A percentile compares a stretch with the other conserved stretches of the same genome.
Evolutionary conservation across 2,797 vertebrate genomes (phyloP).

Genomic region (Phoxinus dragarum): DNA sequence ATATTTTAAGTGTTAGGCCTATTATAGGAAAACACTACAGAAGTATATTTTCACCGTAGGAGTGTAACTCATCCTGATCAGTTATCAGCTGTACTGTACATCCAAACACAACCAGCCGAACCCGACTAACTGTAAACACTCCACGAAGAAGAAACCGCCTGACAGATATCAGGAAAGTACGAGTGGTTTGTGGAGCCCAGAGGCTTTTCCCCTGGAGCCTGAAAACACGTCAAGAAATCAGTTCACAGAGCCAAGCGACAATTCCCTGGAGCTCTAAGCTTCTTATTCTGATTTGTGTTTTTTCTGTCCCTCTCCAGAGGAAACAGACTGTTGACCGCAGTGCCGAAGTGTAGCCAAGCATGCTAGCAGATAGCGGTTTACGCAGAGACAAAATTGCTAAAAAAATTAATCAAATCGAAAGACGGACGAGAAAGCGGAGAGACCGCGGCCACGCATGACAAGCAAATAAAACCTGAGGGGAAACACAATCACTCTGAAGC

Average conservation of each 20-base stretch:
- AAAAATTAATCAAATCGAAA: slow-evolving; percentile 68
- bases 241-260: slow-evolving; percentile 75
- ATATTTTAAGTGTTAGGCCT: neutral
- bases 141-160: neutral
- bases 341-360: slow-evolving; percentile 65
- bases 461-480: slow-evolving; percentile 12
- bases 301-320: slow-evolving; percentile 51
- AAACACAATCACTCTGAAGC: slow-evolving; percentile 27
- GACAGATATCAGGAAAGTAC: neutral
- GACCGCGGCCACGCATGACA: neutral
- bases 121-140: neutral
- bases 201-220: slow-evolving; percentile 24
- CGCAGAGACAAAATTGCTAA: slow-evolving; percentile 59
- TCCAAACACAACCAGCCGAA: neutral
- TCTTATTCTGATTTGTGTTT: slow-evolving; percentile 74
- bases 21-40: neutral
- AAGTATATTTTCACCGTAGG: neutral
- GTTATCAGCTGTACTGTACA: neutral
- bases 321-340: slow-evolving; percentile 59
- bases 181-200: slow-evolving; percentile 14
- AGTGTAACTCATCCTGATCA: neutral
- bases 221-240: slow-evolving; percentile 75
- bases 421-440: slow-evolving; percentile 45
- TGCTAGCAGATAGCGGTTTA: slow-evolving; percentile 67
- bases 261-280: slow-evolving; percentile 79